A percentile compares a stretch with the other conserved stretches of the same genome.
These are phyloP conservation scores for Ornithoptera alexandrae DNA, from an alignment of 2,888 invertebrate genomes.

Conservation along the genomic window DNA sequence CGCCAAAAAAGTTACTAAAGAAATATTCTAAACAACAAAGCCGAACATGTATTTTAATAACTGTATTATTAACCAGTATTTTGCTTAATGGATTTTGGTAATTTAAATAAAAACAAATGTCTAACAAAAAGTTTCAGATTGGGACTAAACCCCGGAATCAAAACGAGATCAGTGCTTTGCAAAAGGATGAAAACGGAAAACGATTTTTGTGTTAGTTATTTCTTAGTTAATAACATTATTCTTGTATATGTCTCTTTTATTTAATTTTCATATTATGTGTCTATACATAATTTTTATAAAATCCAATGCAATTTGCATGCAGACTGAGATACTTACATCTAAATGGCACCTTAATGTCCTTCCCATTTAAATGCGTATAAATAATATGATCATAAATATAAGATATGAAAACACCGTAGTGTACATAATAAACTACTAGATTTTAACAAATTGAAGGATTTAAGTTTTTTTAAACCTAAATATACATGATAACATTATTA, in stretches of 20 bases:
- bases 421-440: not conserved
- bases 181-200: not conserved
- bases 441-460: too few relatives aligned
- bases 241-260: not conserved
- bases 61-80: not conserved
- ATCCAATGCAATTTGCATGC: not conserved
- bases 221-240: not conserved
- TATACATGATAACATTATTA: too few relatives aligned
- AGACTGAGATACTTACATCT: not conserved
- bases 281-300: not conserved
- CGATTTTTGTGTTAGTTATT: not conserved
- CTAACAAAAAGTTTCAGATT: not conserved
- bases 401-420: not conserved
- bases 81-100: not conserved
- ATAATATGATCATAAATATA: not conserved
- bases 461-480: too few relatives aligned
- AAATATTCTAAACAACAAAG: not conserved
- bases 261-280: not conserved
- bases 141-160: too few relatives aligned
- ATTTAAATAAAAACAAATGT: not conserved
- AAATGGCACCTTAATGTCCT: not conserved
- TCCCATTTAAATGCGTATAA: not conserved
- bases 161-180: not conserved
- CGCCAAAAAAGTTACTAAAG: too few relatives aligned
- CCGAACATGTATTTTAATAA: not conserved